Conservation (phyloP, 2,113 vertebrate species). For the Rafetus swinhoei region DNA sequence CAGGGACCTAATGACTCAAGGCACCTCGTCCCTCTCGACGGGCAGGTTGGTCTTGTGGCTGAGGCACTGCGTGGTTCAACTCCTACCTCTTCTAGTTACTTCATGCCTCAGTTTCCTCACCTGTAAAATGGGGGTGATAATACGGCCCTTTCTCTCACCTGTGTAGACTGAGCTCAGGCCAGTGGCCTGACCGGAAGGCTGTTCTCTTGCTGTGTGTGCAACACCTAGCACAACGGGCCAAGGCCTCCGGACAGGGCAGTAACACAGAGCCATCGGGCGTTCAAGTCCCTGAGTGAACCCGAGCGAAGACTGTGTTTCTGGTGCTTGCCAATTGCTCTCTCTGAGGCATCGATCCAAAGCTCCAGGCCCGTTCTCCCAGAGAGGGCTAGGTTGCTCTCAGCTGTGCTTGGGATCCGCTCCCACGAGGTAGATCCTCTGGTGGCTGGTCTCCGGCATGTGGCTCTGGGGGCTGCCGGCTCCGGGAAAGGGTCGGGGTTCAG, state of each 20-base stretch:
- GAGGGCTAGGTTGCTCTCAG: background rate
- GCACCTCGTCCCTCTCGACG: background rate
- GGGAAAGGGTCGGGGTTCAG: background rate
- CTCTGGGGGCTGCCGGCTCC: background rate
- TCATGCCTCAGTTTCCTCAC: background rate
- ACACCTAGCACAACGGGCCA: background rate
- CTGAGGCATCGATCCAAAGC: background rate
- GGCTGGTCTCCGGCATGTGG: background rate
- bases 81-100: background rate
- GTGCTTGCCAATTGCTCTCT: background rate
- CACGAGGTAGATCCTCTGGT: background rate
- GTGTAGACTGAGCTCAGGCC: background rate
- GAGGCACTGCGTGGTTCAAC: background rate
- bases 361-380: background rate
- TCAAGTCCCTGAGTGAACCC: background rate
- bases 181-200: background rate
- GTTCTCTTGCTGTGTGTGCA: background rate
- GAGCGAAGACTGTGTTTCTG: background rate
- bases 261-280: background rate
- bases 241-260: background rate
- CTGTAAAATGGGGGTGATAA: background rate
- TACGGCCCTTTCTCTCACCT: background rate
- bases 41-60: background rate
- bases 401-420: background rate
- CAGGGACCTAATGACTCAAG: background rate